phyloP scores from a whole-genome alignment of 2,797 vertebrate species.

The Muscicapa comitata region DNA sequence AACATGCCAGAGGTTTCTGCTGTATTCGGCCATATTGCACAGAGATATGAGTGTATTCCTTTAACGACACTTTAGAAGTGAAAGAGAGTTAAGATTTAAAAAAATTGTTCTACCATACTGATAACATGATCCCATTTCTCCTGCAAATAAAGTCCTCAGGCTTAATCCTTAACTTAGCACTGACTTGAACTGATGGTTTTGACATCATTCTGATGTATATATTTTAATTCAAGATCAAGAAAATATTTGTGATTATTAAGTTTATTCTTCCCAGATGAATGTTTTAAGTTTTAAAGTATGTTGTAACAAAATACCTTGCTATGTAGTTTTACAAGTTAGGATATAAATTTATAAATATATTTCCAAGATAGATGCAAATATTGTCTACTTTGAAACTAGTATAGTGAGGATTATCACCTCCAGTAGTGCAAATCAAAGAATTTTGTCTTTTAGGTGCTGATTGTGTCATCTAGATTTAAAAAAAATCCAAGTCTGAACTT shows the following conservation, averaged over 20 bases:
- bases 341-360: neutral
- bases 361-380: neutral
- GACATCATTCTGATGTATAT: neutral
- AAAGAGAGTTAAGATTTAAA: neutral
- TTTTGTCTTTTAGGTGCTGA: neutral
- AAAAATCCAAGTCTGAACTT: neutral
- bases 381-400: neutral
- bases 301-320: neutral
- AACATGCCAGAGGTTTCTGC: neutral
- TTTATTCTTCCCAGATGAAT: neutral
- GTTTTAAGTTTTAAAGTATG: neutral
- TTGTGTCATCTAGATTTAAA: neutral
- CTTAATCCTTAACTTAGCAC: neutral
- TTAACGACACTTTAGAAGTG: neutral
- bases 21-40: neutral
- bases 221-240: neutral
- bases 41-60: neutral
- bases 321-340: neutral
- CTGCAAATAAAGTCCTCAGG: neutral
- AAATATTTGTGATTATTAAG: neutral
- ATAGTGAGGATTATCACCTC: neutral
- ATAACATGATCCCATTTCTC: neutral
- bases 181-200: neutral
- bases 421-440: neutral
- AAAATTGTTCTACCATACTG: neutral